Evolutionary conservation across 2,797 vertebrate genomes (phyloP).

Genomic region (Discoglossus pictus): DNA sequence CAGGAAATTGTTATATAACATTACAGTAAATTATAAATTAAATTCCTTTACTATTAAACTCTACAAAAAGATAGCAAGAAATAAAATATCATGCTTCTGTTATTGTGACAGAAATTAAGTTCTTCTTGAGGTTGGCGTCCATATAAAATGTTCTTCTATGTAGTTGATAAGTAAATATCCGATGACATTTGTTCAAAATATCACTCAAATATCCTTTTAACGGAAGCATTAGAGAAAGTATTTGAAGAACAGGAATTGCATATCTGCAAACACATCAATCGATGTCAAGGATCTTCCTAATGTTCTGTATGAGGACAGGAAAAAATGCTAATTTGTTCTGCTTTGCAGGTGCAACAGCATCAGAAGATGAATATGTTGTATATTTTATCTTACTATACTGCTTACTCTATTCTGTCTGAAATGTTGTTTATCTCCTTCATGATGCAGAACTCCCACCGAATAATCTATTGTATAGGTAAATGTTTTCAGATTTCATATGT

Average conservation of each 20-base stretch:
- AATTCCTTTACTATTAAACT: no score
- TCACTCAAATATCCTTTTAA: constrained; percentile 29
- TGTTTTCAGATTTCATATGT: constrained; percentile 12
- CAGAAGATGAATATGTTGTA: neutral
- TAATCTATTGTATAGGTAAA: constrained; percentile 18
- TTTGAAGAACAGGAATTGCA: constrained; percentile 20
- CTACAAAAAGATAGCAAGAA: no score
- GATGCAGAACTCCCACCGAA: neutral
- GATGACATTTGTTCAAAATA: constrained; percentile 32
- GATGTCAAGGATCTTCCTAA: constrained; percentile 14
- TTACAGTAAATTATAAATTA: no score
- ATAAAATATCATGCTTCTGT: no score
- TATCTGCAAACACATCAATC: constrained; percentile 33
- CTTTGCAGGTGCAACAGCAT: neutral
- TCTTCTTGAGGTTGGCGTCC: no score
- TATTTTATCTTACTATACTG: neutral
- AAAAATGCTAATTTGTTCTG: neutral
- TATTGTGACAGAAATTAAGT: no score
- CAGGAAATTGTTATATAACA: no score
- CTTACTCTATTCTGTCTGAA: neutral
- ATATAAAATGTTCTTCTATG: constrained; percentile 9
- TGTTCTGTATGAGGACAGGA: constrained; percentile 3
- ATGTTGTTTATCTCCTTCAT: neutral
- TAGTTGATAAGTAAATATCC: constrained; percentile 36
- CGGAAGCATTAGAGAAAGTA: constrained; percentile 24